Percentiles rank a stretch among this genome's conserved stretches.
These are phyloP conservation scores for Leucopsar rothschildi DNA, from an alignment of 2,113 vertebrate genomes.

Conservation along the genomic window DNA sequence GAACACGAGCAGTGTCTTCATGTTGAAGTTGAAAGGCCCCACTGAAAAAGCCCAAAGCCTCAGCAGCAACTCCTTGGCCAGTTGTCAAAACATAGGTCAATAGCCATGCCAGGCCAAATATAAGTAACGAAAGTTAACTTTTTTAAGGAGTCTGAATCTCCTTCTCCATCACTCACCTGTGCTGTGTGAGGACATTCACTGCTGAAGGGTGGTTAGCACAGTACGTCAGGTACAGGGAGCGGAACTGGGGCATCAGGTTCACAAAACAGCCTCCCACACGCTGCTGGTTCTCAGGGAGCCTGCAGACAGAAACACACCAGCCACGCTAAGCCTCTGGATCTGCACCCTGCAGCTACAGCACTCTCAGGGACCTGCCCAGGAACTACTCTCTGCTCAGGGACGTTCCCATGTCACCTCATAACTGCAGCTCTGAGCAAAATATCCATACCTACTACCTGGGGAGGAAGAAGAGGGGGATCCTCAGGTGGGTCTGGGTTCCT, in stretches of 20 bases:
- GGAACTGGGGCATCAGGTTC: conserved; percentile 89
- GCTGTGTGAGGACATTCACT: conserved; percentile 91
- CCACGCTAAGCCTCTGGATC: background rate
- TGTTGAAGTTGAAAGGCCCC: background rate
- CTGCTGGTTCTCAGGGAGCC: conserved; percentile 90
- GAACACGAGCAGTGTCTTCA: background rate
- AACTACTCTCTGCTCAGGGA: background rate
- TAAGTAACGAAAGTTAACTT: background rate
- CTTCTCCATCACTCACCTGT: conserved; percentile 78
- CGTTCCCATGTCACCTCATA: accelerated
- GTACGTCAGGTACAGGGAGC: conserved; percentile 88
- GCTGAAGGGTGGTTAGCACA: conserved; percentile 93
- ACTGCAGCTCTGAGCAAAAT: background rate
- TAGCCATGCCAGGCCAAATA: background rate
- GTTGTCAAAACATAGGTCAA: background rate
- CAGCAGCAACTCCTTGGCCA: background rate
- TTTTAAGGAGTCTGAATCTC: background rate
- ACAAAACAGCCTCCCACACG: conserved; percentile 88
- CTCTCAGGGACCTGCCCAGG: background rate
- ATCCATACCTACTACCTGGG: background rate
- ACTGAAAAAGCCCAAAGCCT: background rate
- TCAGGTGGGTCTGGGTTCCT: background rate
- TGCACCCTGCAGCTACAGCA: background rate
- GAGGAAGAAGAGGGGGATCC: background rate
- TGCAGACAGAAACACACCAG: conserved; percentile 35